A percentile compares a stretch with the other conserved stretches of the same genome.
These are phyloP conservation scores for Hydrolagus affinis DNA, from an alignment of 2,113 vertebrate genomes.

Conservation along the genomic window DNA sequence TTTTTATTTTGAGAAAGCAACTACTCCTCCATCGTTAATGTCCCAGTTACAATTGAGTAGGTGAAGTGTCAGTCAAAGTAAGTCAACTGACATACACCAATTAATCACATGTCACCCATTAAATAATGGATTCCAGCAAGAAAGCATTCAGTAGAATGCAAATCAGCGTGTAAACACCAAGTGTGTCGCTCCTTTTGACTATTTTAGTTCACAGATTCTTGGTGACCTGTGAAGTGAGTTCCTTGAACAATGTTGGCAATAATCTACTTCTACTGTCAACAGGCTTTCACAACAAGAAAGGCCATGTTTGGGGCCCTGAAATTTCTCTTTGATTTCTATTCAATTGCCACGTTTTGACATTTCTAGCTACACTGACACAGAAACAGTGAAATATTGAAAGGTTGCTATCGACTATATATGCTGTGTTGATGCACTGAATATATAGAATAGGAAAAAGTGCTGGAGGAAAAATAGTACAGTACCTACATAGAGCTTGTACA, in stretches of 20 bases:
- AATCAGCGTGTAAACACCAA: background rate
- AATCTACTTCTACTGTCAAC: background rate
- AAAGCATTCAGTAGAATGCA: background rate
- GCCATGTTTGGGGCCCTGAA: background rate
- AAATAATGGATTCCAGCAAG: background rate
- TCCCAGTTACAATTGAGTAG: background rate
- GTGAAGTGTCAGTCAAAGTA: conserved; percentile 4
- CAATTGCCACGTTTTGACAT: too few species aligned
- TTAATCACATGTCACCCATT: background rate
- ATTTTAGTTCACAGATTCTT: background rate
- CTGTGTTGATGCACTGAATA: too few species aligned
- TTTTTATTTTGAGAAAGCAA: background rate
- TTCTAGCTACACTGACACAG: too few species aligned
- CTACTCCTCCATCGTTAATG: background rate
- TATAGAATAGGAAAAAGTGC: too few species aligned
- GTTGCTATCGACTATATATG: too few species aligned
- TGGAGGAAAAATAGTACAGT: too few species aligned
- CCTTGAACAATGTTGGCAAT: background rate
- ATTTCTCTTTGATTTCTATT: too few species aligned
- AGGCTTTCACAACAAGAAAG: background rate
- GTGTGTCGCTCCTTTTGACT: background rate
- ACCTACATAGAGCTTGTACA: too few species aligned
- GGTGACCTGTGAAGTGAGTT: background rate
- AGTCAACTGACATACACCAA: background rate
- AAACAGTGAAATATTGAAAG: too few species aligned